Conservation (phyloP, 2,888 invertebrate species). For the Hipparchia semele region DNA sequence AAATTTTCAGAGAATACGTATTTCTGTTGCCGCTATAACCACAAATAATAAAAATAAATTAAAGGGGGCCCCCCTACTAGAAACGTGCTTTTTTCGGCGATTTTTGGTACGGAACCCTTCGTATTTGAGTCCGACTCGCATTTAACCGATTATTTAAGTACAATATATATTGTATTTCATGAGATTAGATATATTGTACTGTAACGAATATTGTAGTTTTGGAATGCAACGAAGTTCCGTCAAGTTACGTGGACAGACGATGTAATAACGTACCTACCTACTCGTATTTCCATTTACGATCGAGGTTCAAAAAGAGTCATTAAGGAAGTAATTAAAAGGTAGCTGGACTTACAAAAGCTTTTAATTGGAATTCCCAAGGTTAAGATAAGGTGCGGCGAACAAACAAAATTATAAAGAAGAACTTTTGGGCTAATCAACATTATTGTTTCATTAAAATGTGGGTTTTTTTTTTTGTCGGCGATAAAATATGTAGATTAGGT, state of each 20-base stretch:
- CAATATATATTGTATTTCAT: too few species aligned
- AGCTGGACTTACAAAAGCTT: neutral
- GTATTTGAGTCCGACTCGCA: too few species aligned
- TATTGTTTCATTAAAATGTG: neutral
- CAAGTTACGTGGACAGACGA: neutral
- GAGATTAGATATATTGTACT: too few species aligned
- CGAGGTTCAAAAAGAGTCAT: neutral
- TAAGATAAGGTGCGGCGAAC: neutral
- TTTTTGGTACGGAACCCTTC: too few species aligned
- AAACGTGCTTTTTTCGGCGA: too few species aligned
- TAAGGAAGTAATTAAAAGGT: slow-evolving; percentile 1
- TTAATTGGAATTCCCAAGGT: slow-evolving; percentile 5
- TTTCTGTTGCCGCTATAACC: too few species aligned
- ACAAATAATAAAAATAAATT: too few species aligned
- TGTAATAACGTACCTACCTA: neutral
- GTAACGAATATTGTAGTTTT: too few species aligned
- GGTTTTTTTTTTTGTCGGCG: neutral
- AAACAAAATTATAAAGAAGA: neutral
- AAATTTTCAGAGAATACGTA: too few species aligned
- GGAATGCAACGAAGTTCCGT: too few species aligned
- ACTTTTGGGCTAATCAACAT: slow-evolving; percentile 1
- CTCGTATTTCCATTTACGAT: neutral
- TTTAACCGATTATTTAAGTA: too few species aligned
- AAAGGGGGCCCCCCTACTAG: too few species aligned
- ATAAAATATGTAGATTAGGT: neutral